Percentiles rank a stretch among this genome's conserved stretches.
phyloP scores from a whole-genome alignment of 37 sponge, comb jelly and placozoan species.

The Spongilla lacustris region DNA sequence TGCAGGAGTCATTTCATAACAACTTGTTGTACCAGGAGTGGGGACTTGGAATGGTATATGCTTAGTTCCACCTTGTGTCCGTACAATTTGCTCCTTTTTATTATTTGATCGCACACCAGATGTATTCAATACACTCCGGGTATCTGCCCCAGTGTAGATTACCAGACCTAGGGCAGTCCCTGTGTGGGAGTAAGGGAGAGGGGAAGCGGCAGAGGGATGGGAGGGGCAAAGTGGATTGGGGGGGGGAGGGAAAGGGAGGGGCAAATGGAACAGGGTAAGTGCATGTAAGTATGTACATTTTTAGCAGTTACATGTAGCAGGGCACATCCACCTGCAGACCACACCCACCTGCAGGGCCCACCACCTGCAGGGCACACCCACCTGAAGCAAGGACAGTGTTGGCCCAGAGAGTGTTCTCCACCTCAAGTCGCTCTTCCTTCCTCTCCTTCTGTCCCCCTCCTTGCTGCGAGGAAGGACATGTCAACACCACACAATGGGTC shows the following conservation, averaged over 20 bases:
- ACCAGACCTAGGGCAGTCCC: constrained; percentile 86
- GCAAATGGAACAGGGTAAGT: background rate
- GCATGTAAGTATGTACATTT: too few relatives aligned
- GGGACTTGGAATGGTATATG: too few relatives aligned
- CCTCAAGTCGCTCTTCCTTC: constrained; percentile 78
- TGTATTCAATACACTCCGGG: constrained; percentile 89
- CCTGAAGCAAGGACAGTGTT: constrained; percentile 95
- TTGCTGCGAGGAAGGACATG: background rate
- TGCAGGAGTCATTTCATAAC: constrained; percentile 40
- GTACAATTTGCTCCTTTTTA: too few relatives aligned
- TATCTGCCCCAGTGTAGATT: constrained; percentile 90
- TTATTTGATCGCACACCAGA: constrained; percentile 76
- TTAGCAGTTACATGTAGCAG: too few relatives aligned
- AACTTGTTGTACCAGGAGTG: too few relatives aligned
- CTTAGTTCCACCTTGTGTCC: too few relatives aligned
- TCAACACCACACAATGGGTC: background rate
- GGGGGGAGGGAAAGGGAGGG: background rate
- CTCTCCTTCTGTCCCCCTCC: constrained; percentile 6
- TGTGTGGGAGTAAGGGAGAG: background rate
- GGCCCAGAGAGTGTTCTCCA: constrained; percentile 92
- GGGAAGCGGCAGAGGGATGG: too few relatives aligned
- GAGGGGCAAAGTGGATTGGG: background rate
- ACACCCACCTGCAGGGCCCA: too few relatives aligned
- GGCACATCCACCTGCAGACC: constrained; percentile 64
- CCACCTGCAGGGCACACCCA: background rate